A percentile compares a stretch with the other conserved stretches of the same genome.
These are phyloP conservation scores for Drosophila fuyamai DNA, from an alignment of 1,140 invertebrate species.

Conservation along the genomic window DNA sequence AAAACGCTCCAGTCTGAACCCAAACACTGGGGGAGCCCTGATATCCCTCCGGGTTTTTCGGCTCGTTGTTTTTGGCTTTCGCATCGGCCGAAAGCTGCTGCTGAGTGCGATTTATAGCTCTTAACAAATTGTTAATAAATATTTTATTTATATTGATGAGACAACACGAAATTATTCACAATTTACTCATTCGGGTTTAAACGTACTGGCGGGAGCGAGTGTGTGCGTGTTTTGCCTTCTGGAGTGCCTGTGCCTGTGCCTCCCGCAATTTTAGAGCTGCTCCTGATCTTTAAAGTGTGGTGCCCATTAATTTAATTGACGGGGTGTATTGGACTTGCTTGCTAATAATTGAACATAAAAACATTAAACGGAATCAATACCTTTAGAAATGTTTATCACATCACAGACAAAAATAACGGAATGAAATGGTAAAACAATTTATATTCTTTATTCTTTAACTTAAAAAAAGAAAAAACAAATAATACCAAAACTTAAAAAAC, in stretches of 20 bases:
- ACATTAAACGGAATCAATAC: no score
- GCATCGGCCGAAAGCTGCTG: constrained; percentile 45
- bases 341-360: no score
- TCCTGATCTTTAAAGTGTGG: constrained; percentile 40
- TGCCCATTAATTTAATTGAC: constrained; percentile 2
- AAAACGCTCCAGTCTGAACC: constrained; percentile 28
- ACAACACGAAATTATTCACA: constrained; percentile 79
- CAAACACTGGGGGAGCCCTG: constrained; percentile 29
- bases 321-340: constrained; percentile 1
- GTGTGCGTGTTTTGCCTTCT: constrained; percentile 15
- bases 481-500: no score
- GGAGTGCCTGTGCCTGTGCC: constrained; percentile 1
- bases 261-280: constrained; percentile 37
- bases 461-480: no score
- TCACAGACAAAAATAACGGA: no score
- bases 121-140: constrained; percentile 83
- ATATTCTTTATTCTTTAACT: no score
- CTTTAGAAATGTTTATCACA: no score
- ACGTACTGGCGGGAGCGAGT: constrained; percentile 9
- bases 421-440: no score
- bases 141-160: constrained; percentile 83
- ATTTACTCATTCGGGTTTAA: constrained; percentile 47
- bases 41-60: constrained; percentile 6
- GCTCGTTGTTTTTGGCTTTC: constrained; percentile 7
- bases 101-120: constrained; percentile 77